A percentile compares a stretch with the other conserved stretches of the same genome.
Evolutionary conservation across 2,797 vertebrate species (phyloP).

Genomic region (Periparus ater): DNA sequence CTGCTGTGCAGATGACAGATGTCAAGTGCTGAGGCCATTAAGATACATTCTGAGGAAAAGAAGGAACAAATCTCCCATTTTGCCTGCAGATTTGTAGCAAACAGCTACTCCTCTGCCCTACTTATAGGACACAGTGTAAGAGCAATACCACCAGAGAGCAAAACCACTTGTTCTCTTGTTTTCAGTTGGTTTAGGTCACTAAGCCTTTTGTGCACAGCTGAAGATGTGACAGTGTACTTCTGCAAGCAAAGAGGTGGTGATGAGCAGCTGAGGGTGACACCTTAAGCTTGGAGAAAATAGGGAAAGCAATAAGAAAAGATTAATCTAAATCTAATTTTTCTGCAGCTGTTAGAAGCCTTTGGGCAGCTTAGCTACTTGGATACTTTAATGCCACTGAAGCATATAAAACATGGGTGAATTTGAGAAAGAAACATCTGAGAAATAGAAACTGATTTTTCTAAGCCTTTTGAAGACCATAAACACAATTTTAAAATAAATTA

Average conservation of each 20-base stretch:
- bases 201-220: neutral
- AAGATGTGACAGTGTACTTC: neutral
- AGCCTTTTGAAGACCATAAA: neutral
- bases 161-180: neutral
- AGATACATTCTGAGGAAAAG: neutral
- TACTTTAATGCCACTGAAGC: neutral
- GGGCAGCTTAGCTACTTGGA: neutral
- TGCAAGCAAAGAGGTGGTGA: neutral
- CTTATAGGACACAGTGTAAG: neutral
- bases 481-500: neutral
- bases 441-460: neutral
- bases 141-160: neutral
- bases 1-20: neutral
- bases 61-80: neutral
- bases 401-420: neutral
- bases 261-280: neutral
- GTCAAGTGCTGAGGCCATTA: neutral
- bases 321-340: slow-evolving; percentile 28
- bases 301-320: slow-evolving; percentile 18
- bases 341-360: slow-evolving; percentile 26
- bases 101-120: neutral
- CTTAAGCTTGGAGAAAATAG: neutral
- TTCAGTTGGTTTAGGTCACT: neutral
- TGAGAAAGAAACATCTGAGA: neutral
- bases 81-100: neutral